Conservation (phyloP, 1,140 invertebrate genomes). For the Helicoverpa zea region DNA sequence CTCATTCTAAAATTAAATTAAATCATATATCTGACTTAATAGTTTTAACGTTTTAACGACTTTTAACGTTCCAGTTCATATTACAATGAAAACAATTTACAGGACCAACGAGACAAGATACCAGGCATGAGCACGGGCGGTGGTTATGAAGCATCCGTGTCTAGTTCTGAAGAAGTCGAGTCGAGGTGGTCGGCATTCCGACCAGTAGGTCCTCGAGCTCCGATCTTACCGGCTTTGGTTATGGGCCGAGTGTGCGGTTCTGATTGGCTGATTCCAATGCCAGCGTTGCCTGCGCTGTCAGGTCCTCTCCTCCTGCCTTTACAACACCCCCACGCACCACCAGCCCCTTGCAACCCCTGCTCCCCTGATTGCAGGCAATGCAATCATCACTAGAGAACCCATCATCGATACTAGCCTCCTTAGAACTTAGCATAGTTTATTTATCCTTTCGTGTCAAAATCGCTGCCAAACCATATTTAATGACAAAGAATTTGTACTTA, state of each 20-base stretch:
- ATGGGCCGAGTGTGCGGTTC: constrained; percentile 82
- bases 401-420: constrained; percentile 19
- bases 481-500: constrained; percentile 31
- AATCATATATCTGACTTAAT: no score
- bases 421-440: constrained; percentile 34
- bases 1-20: no score
- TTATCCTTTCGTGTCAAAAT: constrained; percentile 11
- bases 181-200: constrained; percentile 80
- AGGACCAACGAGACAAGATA: constrained; percentile 70
- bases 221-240: constrained; percentile 75
- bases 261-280: constrained; percentile 80
- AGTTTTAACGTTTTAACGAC: no score
- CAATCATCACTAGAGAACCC: constrained; percentile 65
- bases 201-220: constrained; percentile 76
- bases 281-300: constrained; percentile 74
- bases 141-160: constrained; percentile 70
- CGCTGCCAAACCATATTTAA: constrained; percentile 25
- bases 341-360: constrained; percentile 69
- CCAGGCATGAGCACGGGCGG: constrained; percentile 53
- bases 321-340: constrained; percentile 72
- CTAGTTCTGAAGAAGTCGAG: constrained; percentile 74
- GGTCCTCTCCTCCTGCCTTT: constrained; percentile 73
- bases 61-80: no score
- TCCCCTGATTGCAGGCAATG: constrained; percentile 79
- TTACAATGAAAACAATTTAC: constrained; percentile 28